Percentiles rank a stretch among this genome's conserved stretches.
phyloP scores from a whole-genome alignment of 1,140 invertebrate species.

The Andrena cerasifolii region DNA sequence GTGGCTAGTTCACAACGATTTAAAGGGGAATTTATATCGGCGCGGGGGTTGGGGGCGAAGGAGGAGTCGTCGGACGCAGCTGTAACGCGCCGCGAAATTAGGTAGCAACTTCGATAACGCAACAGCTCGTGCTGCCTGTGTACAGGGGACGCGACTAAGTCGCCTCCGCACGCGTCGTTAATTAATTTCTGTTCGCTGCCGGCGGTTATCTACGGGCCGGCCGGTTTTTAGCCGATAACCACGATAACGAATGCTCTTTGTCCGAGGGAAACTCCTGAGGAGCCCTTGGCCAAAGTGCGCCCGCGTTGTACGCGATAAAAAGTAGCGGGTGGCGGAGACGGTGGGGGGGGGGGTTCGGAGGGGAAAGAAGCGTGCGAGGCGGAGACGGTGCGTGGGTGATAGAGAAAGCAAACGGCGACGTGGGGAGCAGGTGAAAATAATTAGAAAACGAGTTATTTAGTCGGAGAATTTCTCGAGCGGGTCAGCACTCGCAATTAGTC shows the following conservation, averaged over 20 bases:
- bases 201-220: neutral
- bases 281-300: conserved; percentile 16
- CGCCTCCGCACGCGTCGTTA: conserved; percentile 21
- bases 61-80: conserved; percentile 17
- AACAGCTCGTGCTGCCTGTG: neutral
- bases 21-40: conserved; percentile 36
- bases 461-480: neutral
- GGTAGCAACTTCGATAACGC: conserved; percentile 47
- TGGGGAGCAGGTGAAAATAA: conserved; percentile 6
- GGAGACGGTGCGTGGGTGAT: too few relatives aligned
- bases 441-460: conserved; percentile 41
- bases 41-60: neutral
- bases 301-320: too few relatives aligned
- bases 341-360: too few relatives aligned
- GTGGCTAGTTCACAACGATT: conserved; percentile 40
- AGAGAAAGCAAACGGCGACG: neutral
- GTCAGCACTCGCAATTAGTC: conserved; percentile 45
- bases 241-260: conserved; percentile 22
- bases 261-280: neutral
- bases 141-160: neutral
- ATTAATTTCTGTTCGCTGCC: conserved; percentile 34
- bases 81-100: conserved; percentile 41
- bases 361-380: too few relatives aligned
- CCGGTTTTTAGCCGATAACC: conserved; percentile 42
- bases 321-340: too few relatives aligned